phyloP scores from a whole-genome alignment of 2,113 vertebrate genomes.

The Phrynocephalus versicolor region DNA sequence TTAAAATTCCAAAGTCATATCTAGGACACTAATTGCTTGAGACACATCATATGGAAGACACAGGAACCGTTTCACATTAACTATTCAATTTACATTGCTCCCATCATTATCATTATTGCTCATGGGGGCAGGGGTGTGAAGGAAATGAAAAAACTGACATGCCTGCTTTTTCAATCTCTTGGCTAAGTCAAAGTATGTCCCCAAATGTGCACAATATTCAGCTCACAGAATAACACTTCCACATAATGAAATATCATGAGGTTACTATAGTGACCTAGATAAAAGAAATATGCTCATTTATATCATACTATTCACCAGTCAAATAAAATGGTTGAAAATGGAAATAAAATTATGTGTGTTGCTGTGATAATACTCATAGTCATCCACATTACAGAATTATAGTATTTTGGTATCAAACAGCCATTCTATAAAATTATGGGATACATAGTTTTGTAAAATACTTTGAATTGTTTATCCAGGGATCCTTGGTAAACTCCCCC shows the following conservation, averaged over 20 bases:
- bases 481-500: no score
- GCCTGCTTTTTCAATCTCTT: constrained; percentile 11
- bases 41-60: background rate
- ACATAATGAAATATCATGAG: background rate
- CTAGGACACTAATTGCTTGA: constrained; percentile 22
- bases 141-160: background rate
- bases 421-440: no score
- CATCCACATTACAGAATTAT: no score
- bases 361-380: background rate
- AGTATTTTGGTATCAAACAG: no score
- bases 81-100: background rate
- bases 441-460: no score
- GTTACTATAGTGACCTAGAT: background rate
- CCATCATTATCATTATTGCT: background rate
- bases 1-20: constrained; percentile 8
- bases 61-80: background rate
- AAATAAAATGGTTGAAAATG: background rate
- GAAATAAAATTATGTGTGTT: background rate
- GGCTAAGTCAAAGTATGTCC: background rate
- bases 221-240: background rate
- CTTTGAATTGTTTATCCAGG: no score
- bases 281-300: background rate
- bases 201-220: constrained; percentile 1
- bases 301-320: background rate
- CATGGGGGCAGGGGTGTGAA: background rate